A percentile compares a stretch with the other conserved stretches of the same genome.
These are phyloP conservation scores for Ormia ochracea DNA, from an alignment of 2,888 invertebrate genomes.

Conservation along the genomic window DNA sequence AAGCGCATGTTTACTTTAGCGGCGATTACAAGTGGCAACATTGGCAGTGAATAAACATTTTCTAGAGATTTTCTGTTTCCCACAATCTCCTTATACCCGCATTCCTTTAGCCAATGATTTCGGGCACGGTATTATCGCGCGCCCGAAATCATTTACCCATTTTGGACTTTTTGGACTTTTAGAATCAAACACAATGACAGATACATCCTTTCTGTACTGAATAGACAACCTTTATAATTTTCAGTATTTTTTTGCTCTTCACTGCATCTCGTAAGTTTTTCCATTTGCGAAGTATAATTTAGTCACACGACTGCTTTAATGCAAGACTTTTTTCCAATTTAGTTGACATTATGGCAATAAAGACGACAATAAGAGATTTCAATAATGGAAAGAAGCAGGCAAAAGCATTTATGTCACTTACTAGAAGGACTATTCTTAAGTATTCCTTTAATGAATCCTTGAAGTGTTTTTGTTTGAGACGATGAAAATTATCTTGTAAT, in stretches of 20 bases:
- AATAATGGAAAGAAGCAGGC: neutral
- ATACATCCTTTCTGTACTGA: too few relatives aligned
- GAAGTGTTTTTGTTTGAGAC: constrained; percentile 16
- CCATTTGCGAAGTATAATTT: neutral
- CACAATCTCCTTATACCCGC: too few relatives aligned
- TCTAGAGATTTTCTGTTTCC: too few relatives aligned
- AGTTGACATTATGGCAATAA: neutral
- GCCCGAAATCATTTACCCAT: constrained; percentile 97
- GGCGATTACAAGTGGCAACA: too few relatives aligned
- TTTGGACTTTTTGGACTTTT: too few relatives aligned
- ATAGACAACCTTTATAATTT: too few relatives aligned
- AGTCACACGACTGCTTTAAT: neutral
- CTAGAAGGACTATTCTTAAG: neutral
- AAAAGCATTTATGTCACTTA: neutral
- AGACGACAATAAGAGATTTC: neutral
- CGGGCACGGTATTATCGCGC: constrained; percentile 98
- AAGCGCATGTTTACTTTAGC: too few relatives aligned
- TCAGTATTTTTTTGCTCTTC: too few relatives aligned
- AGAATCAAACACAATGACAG: too few relatives aligned
- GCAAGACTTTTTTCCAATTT: neutral
- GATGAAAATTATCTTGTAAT: constrained; percentile 49
- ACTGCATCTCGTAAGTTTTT: neutral
- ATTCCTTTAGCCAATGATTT: too few relatives aligned
- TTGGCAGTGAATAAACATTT: too few relatives aligned
- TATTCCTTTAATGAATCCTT: constrained; percentile 12